Evolutionary conservation across 2,888 invertebrate species (phyloP).

Genomic region (Serripes groenlandicus): DNA sequence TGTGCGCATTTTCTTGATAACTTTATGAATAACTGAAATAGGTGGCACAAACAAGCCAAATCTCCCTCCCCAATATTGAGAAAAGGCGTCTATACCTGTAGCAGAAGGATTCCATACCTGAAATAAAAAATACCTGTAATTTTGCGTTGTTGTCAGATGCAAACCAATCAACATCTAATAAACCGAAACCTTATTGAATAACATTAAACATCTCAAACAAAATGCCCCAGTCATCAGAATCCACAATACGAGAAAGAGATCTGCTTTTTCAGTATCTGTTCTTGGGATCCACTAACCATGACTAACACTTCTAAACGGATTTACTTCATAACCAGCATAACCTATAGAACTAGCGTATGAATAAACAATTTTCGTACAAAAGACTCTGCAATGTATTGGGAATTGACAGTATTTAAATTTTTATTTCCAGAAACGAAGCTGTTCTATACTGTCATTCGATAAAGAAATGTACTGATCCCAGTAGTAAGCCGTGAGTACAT

Average conservation of each 20-base stretch:
- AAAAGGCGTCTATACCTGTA: conserved; percentile 39
- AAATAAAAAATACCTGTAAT: conserved; percentile 38
- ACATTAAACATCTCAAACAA: conserved; percentile 26
- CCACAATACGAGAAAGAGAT: conserved; percentile 39
- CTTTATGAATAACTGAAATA: too few relatives aligned
- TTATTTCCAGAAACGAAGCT: conserved; percentile 32
- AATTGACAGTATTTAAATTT: conserved; percentile 24
- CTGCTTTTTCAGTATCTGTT: conserved; percentile 47
- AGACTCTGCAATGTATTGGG: conserved; percentile 19
- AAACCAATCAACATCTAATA: conserved; percentile 44
- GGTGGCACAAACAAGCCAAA: conserved; percentile 47
- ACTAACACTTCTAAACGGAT: conserved; percentile 35
- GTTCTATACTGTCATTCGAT: conserved; percentile 23
- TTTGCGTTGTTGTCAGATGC: conserved; percentile 43
- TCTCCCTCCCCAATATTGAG: conserved; percentile 30
- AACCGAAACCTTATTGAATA: conserved; percentile 26
- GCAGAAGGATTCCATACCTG: conserved; percentile 42
- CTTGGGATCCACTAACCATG: conserved; percentile 60
- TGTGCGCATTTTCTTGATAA: conserved; percentile 28
- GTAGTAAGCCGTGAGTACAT: conserved; percentile 15
- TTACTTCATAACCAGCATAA: conserved; percentile 43
- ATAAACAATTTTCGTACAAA: conserved; percentile 43
- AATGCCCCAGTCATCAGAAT: conserved; percentile 60
- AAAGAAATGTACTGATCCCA: conserved; percentile 42
- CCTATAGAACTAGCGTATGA: conserved; percentile 41